Base-by-base conservation (phyloP, 2,888 invertebrate species). In the Mythimna loreyi region DNA sequence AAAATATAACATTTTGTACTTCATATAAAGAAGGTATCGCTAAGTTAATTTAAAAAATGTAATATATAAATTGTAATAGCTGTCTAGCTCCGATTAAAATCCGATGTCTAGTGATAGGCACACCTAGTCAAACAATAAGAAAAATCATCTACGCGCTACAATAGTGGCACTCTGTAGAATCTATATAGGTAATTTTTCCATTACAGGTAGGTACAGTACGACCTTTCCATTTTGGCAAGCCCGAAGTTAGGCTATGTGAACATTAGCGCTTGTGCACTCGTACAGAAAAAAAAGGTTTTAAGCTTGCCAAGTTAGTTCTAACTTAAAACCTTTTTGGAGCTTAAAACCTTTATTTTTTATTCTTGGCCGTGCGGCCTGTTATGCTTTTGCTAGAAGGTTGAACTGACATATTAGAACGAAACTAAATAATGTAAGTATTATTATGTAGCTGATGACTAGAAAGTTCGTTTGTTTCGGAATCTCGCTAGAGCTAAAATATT, bases 361-460 rank as follows among this genome's bases (percentile, higher is more conserved):
- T n/a, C n/a, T n/a, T n/a, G n/a, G n/a, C n/a, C n/a, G n/a, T n/a
- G n/a, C n/a, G 33, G 33, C 3, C 33, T 36, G 33, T 11, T 36
- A 36, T 8, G 33, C 36, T 13, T 36, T 7, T 36, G 3, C 36
- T 36, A 36, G 8, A 13, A 40, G 16, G 5, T 55, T 47, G 19
- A 3, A 62, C 56, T 43, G 9, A 2, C 8, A 55, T 36, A 9
- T 19, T 50, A 25, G 43, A 65, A 73, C 9, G 62, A 58, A 58
- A 62, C 8, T 33, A 57, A 40, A 19, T 50, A 49, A 56, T 57
- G 56, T 50, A 43, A 66, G 55, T 63, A 61, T 25, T 53, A 66
- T 57, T 65, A 75, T 66, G 65, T 65, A 71, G 67, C 62, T 67
- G 78, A 72, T 82, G 82, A 82, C 82, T 82, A 82, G 82, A 82